Percentiles rank a stretch among this genome's conserved stretches.
phyloP scores from a whole-genome alignment of 2,797 vertebrate species.

The Hypotaenidia philippensis region DNA sequence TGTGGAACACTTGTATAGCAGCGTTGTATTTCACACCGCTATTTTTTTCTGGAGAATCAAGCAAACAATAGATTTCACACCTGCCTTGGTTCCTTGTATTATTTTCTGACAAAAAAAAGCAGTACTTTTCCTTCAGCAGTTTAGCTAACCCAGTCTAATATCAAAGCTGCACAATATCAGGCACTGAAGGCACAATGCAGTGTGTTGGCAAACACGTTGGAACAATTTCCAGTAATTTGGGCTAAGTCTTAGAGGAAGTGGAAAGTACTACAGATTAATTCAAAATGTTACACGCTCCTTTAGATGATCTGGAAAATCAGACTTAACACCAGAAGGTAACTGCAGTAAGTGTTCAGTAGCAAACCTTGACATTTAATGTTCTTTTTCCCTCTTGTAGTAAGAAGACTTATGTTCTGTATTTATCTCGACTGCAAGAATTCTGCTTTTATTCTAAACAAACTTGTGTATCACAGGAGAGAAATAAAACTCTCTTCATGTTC shows the following conservation, averaged over 20 bases:
- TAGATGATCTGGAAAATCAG: background rate
- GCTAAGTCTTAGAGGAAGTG: background rate
- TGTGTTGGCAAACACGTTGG: background rate
- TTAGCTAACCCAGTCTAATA: background rate
- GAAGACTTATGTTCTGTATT: background rate
- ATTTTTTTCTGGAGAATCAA: too few relatives aligned
- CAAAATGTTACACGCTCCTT: background rate
- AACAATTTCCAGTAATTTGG: constrained; percentile 33
- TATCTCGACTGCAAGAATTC: background rate
- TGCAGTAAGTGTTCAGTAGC: background rate
- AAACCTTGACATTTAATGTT: background rate
- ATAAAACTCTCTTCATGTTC: background rate
- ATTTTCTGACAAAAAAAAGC: background rate
- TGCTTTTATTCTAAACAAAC: background rate
- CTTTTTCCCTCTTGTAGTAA: background rate
- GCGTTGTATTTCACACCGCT: background rate
- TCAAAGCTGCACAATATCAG: background rate
- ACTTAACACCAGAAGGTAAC: background rate
- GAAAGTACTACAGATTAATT: constrained; percentile 4
- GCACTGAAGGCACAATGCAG: background rate
- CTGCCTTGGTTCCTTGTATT: background rate
- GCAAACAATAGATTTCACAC: background rate
- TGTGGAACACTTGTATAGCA: background rate
- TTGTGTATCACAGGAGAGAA: background rate
- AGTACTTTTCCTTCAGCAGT: background rate